Evolutionary conservation across 2,113 vertebrate species (phyloP).

Genomic region (Podiceps cristatus): DNA sequence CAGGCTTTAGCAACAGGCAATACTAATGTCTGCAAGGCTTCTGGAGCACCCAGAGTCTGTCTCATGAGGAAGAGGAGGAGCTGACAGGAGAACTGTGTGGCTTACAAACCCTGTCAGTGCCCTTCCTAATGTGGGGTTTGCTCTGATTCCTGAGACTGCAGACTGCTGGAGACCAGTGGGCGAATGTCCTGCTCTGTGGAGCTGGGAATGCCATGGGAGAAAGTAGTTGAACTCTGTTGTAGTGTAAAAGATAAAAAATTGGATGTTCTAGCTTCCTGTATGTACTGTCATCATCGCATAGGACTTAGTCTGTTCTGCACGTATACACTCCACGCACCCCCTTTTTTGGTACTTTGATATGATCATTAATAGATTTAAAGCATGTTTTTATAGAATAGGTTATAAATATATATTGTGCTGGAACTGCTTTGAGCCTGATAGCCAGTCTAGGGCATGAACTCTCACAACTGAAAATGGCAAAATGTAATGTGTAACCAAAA

Average conservation of each 20-base stretch:
- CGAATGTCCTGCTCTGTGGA: not conserved
- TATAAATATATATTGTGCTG: not conserved
- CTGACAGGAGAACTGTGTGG: not conserved
- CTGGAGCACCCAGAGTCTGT: not conserved
- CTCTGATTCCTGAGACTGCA: not conserved
- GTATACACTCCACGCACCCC: fast-evolving
- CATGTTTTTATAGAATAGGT: not conserved
- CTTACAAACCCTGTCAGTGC: not conserved
- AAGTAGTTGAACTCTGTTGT: not conserved
- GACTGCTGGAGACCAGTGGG: not conserved
- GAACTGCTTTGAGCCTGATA: not conserved
- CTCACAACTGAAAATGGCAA: not conserved
- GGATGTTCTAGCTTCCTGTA: not conserved
- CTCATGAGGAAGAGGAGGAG: not conserved
- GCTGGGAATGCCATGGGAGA: not conserved
- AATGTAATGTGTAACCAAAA: not conserved
- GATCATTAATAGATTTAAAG: not conserved
- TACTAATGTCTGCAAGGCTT: not conserved
- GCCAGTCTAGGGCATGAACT: not conserved
- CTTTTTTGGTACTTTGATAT: not conserved
- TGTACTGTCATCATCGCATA: fast-evolving
- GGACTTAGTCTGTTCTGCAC: not conserved
- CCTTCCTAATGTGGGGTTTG: not conserved
- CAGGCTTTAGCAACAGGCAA: not conserved
- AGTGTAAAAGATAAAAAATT: not conserved